These are phyloP conservation scores for Pycnomerus fuliginosus DNA, from an alignment of 2,888 invertebrate species.

Conservation along the genomic window DNA sequence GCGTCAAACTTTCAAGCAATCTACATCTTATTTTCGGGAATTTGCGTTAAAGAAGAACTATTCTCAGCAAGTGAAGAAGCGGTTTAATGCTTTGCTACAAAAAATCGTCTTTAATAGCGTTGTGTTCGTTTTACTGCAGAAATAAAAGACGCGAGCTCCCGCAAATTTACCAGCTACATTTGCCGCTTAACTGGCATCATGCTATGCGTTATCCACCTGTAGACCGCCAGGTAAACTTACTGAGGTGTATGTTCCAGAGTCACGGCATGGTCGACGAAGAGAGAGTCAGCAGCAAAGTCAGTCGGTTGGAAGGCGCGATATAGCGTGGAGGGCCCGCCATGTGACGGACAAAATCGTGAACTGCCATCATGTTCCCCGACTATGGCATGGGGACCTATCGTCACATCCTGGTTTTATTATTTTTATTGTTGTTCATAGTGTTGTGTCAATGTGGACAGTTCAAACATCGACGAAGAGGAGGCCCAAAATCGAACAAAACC, in stretches of 20 bases:
- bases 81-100: too few species aligned
- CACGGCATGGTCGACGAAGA: conserved; percentile 24
- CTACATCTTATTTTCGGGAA: too few species aligned
- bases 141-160: too few species aligned
- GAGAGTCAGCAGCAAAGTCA: conserved; percentile 22
- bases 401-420: conserved; percentile 21
- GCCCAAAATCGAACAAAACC: conserved; percentile 8
- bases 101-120: too few species aligned
- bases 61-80: too few species aligned
- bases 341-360: conserved; percentile 28
- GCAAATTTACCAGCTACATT: too few species aligned
- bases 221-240: conserved; percentile 22
- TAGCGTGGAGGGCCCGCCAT: conserved; percentile 33
- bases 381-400: conserved; percentile 28
- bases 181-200: conserved; percentile 4
- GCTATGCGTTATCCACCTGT: conserved; percentile 11
- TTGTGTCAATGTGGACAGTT: conserved; percentile 10
- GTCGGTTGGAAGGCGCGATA: conserved; percentile 35
- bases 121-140: too few species aligned
- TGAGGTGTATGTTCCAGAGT: conserved; percentile 37
- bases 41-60: too few species aligned
- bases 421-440: conserved; percentile 9
- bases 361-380: conserved; percentile 28
- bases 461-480: conserved; percentile 12
- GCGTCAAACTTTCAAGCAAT: too few species aligned